Evolutionary conservation across 2,888 invertebrate genomes (phyloP).

Genomic region (Lasioglossum leucozonium): DNA sequence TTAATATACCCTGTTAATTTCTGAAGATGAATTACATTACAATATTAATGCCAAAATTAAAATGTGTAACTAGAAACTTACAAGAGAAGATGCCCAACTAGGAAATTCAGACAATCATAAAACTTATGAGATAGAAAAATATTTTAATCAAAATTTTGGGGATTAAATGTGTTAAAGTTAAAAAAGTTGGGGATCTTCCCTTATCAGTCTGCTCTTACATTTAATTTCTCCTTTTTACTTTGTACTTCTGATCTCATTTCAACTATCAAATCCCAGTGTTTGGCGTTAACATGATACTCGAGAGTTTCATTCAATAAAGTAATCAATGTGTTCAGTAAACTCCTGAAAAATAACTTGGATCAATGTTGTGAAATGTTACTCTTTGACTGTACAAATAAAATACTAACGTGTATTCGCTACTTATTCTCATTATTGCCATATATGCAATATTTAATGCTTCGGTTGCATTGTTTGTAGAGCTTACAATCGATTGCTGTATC

Average conservation of each 20-base stretch:
- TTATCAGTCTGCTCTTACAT: constrained; percentile 65
- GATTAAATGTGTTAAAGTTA: background rate
- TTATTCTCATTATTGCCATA: constrained; percentile 77
- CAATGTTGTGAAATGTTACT: background rate
- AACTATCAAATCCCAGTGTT: constrained; percentile 79
- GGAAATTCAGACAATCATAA: background rate
- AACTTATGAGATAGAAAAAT: background rate
- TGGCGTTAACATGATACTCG: constrained; percentile 72
- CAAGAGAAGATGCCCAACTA: background rate
- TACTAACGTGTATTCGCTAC: constrained; percentile 80
- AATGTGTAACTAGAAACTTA: constrained; percentile 12
- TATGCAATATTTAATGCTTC: constrained; percentile 79
- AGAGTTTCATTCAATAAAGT: constrained; percentile 76
- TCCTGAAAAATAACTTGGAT: constrained; percentile 65
- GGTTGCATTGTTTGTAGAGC: constrained; percentile 79
- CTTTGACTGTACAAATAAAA: background rate
- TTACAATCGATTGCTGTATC: constrained; percentile 80
- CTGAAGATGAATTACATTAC: constrained; percentile 64
- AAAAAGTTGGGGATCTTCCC: background rate
- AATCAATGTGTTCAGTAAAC: constrained; percentile 75
- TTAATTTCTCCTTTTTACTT: constrained; percentile 76
- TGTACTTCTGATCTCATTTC: constrained; percentile 76
- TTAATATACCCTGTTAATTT: constrained; percentile 78
- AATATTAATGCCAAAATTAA: background rate
- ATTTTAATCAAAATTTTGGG: background rate